phyloP scores from a whole-genome alignment of 2,888 invertebrate species.

The Rotaria socialis region DNA sequence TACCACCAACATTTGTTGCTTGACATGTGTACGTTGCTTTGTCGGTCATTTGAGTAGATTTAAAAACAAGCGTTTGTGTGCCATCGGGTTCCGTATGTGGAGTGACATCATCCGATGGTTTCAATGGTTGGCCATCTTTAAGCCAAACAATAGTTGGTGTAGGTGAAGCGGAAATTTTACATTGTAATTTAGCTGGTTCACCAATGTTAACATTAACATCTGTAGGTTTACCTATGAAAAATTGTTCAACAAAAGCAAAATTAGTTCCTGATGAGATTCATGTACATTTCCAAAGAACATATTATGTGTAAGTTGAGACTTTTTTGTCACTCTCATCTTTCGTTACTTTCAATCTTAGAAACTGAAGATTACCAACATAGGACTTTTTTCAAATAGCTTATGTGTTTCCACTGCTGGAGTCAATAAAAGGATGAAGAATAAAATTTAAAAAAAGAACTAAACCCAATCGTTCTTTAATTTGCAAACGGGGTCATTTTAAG shows the following conservation, averaged over 20 bases:
- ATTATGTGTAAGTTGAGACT: no score
- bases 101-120: slow-evolving; percentile 14
- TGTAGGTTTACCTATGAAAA: background rate
- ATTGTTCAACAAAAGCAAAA: background rate
- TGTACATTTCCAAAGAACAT: no score
- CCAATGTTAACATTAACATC: slow-evolving; percentile 30
- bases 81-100: slow-evolving; percentile 14
- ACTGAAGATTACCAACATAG: no score
- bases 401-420: no score
- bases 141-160: slow-evolving; percentile 29
- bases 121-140: slow-evolving; percentile 36
- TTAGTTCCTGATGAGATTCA: no score
- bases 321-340: no score
- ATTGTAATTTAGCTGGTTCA: slow-evolving; percentile 30
- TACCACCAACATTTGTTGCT: slow-evolving; percentile 43
- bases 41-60: slow-evolving; percentile 37
- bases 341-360: no score
- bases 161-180: slow-evolving; percentile 35
- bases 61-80: slow-evolving; percentile 14
- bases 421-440: no score
- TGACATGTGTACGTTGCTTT: slow-evolving; percentile 23
- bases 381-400: no score
- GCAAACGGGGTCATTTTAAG: no score
- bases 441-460: no score
- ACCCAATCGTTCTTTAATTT: no score